Conservation (phyloP, 2,113 vertebrate species). For the Aegithalos caudatus region DNA sequence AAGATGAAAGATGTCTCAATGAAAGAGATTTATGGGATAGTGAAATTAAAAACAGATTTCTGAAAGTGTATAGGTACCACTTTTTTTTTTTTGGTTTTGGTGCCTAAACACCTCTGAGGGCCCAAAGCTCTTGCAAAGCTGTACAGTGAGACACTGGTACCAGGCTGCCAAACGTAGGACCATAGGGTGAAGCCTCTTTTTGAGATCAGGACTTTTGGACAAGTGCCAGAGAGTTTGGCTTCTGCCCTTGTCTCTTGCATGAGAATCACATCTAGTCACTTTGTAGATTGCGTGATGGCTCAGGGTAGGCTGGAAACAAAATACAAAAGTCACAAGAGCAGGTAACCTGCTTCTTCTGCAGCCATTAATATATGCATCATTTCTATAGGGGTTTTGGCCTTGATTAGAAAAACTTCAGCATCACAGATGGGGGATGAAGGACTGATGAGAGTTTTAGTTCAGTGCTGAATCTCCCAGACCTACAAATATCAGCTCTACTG, state of each 20-base stretch:
- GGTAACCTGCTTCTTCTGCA: not conserved
- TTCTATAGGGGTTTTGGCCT: not conserved
- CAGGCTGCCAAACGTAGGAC: not conserved
- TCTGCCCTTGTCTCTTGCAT: not conserved
- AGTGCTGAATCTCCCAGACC: not conserved
- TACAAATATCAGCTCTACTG: not conserved
- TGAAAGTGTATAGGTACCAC: not conserved
- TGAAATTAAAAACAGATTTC: constrained; percentile 11
- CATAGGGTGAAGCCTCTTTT: not conserved
- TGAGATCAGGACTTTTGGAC: not conserved
- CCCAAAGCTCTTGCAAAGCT: not conserved
- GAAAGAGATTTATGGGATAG: constrained; percentile 16
- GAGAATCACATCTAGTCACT: not conserved
- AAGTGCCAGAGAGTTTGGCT: not conserved
- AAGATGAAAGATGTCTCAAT: constrained; percentile 46
- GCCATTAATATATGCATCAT: accelerated
- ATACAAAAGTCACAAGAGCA: not conserved
- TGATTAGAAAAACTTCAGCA: not conserved
- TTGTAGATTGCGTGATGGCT: not conserved
- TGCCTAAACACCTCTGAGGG: not conserved
- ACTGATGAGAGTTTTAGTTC: not conserved
- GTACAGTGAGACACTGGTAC: not conserved
- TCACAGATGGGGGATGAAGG: accelerated
- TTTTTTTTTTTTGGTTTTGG: not conserved
- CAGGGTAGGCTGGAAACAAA: not conserved